Evolutionary conservation across 2,888 invertebrate genomes (phyloP).

Genomic region (Andrena dorsata): DNA sequence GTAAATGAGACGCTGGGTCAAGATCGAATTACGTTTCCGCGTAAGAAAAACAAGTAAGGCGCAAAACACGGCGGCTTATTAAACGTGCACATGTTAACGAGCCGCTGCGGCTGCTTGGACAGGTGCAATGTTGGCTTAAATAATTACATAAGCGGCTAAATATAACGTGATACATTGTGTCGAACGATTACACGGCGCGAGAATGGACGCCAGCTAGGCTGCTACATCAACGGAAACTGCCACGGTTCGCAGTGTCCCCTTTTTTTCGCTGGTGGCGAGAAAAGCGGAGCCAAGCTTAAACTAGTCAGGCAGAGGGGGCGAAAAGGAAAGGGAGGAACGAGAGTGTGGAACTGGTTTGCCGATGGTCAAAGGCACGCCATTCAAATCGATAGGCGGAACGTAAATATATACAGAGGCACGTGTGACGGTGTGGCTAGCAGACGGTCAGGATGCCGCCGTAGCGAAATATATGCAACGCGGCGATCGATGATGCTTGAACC

Average conservation of each 20-base stretch:
- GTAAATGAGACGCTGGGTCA: background rate
- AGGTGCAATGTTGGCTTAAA: constrained; percentile 37
- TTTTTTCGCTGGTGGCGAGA: background rate
- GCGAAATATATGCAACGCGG: constrained; percentile 13
- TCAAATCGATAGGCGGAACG: constrained; percentile 44
- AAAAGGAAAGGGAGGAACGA: background rate
- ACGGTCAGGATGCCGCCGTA: constrained; percentile 2
- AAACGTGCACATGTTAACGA: constrained; percentile 45
- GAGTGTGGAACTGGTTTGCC: constrained; percentile 4
- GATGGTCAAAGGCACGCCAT: constrained; percentile 22
- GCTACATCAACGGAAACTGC: background rate
- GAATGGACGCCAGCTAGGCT: constrained; percentile 3
- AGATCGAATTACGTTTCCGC: constrained; percentile 28
- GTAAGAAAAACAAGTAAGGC: constrained; percentile 26
- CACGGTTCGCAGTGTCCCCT: background rate
- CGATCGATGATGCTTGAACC: constrained; percentile 43
- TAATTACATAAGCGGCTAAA: constrained; percentile 60
- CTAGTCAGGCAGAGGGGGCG: background rate
- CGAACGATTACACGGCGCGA: constrained; percentile 4
- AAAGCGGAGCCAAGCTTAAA: background rate
- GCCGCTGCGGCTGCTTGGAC: background rate
- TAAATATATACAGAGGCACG: constrained; percentile 62
- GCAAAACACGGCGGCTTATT: constrained; percentile 42
- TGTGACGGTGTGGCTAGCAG: constrained; percentile 27
- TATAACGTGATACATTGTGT: constrained; percentile 42